Conservation (phyloP, 1,140 invertebrate genomes). For the Drosophila albomicans region DNA sequence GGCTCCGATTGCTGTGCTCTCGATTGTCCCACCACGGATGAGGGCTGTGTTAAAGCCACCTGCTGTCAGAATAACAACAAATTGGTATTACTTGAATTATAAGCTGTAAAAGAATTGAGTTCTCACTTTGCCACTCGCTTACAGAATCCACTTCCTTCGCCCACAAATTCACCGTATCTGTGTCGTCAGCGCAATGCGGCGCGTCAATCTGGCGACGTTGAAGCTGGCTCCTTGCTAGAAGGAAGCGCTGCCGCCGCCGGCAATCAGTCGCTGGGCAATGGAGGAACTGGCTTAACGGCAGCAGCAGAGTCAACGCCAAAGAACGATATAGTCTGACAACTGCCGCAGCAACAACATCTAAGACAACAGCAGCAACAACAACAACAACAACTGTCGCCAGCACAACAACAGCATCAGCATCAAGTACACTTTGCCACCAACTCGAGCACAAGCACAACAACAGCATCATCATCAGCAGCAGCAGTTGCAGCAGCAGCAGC, state of each 20-base stretch:
- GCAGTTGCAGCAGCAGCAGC: slow-evolving; percentile 32
- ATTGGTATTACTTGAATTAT: slow-evolving; percentile 49
- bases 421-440: slow-evolving; percentile 65
- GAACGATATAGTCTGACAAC: slow-evolving; percentile 80
- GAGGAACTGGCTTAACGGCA: slow-evolving; percentile 13
- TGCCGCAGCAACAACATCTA: slow-evolving; percentile 42
- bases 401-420: slow-evolving; percentile 50
- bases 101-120: not conserved
- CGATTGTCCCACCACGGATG: slow-evolving; percentile 94
- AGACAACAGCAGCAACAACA: slow-evolving; percentile 23
- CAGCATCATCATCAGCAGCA: slow-evolving; percentile 27
- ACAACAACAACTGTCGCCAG: slow-evolving; percentile 29
- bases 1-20: slow-evolving; percentile 90
- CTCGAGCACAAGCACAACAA: slow-evolving; percentile 45
- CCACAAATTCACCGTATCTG: slow-evolving; percentile 91
- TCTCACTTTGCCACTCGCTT: slow-evolving; percentile 11
- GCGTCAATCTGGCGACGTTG: slow-evolving; percentile 81
- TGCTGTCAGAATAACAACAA: slow-evolving; percentile 88
- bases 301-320: slow-evolving; percentile 59
- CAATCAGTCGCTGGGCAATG: slow-evolving; percentile 37
- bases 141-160: slow-evolving; percentile 90
- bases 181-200: slow-evolving; percentile 90
- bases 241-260: slow-evolving; percentile 18
- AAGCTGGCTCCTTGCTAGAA: slow-evolving; percentile 79
- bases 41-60: slow-evolving; percentile 93